These are phyloP conservation scores for Amitus sp. DNA, from an alignment of 2,888 invertebrate species.

Conservation along the genomic window DNA sequence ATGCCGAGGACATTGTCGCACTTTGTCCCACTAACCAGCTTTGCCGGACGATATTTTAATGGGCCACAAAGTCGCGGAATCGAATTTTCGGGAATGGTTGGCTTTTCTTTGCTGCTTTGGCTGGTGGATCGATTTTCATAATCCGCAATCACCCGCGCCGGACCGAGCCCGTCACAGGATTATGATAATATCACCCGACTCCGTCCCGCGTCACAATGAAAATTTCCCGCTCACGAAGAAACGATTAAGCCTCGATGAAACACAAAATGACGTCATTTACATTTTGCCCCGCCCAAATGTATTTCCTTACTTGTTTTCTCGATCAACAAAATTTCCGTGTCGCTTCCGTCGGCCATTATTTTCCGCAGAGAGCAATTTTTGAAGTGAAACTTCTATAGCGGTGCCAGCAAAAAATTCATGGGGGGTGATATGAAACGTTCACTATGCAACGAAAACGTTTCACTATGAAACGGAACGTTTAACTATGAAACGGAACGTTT, in stretches of 20 bases:
- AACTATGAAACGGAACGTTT: too few relatives aligned
- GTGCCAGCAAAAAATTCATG: too few relatives aligned
- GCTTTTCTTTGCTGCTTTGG: too few relatives aligned
- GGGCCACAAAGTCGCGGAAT: slow-evolving; percentile 17
- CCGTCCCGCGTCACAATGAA: background rate
- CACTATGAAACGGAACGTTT: too few relatives aligned
- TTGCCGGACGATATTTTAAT: slow-evolving; percentile 13
- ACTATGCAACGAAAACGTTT: too few relatives aligned
- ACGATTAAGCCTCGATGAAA: slow-evolving; percentile 14
- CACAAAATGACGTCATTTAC: slow-evolving; percentile 9
- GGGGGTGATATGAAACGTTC: too few relatives aligned
- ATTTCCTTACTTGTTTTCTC: slow-evolving; percentile 29
- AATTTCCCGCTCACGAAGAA: slow-evolving; percentile 4
- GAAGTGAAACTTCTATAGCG: too few relatives aligned
- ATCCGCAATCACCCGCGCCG: slow-evolving; percentile 14
- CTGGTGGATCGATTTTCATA: too few relatives aligned
- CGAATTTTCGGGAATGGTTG: too few relatives aligned
- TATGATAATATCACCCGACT: background rate
- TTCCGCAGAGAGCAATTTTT: too few relatives aligned
- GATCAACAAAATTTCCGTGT: slow-evolving; percentile 36
- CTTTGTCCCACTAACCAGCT: slow-evolving; percentile 14
- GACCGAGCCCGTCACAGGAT: background rate
- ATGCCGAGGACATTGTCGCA: slow-evolving; percentile 28
- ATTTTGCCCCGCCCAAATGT: too few relatives aligned
- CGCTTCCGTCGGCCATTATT: too few relatives aligned